These are phyloP conservation scores for Malurus leucopterus DNA, from an alignment of 2,797 vertebrate genomes.

Conservation along the genomic window DNA sequence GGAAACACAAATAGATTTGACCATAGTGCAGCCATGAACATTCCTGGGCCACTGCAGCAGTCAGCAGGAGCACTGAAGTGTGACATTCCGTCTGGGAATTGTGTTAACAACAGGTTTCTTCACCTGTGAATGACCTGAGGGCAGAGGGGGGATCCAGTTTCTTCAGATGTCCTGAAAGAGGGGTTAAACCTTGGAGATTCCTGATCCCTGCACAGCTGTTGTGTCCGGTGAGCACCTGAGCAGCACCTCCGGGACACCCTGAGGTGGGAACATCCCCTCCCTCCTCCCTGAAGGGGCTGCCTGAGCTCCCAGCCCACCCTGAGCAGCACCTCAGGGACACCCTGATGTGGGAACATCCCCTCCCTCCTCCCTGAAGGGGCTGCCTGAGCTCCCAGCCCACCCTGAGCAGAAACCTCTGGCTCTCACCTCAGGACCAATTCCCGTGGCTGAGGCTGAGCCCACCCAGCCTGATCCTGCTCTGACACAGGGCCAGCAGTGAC, in stretches of 20 bases:
- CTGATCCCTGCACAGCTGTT: not conserved
- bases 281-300: not conserved
- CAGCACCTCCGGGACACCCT: not conserved
- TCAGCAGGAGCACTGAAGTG: not conserved
- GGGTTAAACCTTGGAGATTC: rapidly evolving
- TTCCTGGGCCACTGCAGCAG: not conserved
- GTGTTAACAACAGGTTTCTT: too few species aligned
- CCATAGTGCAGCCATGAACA: not conserved
- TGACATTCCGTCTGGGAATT: not conserved
- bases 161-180: not conserved
- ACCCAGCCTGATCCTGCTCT: not conserved
- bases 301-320: not conserved
- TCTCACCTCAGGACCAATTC: not conserved
- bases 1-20: not conserved
- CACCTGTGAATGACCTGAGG: not conserved
- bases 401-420: too few species aligned
- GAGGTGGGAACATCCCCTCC: not conserved
- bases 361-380: not conserved
- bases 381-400: not conserved
- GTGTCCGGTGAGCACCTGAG: not conserved
- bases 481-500: not conserved
- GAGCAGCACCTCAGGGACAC: not conserved
- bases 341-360: not conserved
- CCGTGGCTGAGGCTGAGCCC: not conserved
- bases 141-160: not conserved